These are phyloP conservation scores for Nilaparvata lugens DNA, from an alignment of 1,140 invertebrate genomes.

Conservation along the genomic window DNA sequence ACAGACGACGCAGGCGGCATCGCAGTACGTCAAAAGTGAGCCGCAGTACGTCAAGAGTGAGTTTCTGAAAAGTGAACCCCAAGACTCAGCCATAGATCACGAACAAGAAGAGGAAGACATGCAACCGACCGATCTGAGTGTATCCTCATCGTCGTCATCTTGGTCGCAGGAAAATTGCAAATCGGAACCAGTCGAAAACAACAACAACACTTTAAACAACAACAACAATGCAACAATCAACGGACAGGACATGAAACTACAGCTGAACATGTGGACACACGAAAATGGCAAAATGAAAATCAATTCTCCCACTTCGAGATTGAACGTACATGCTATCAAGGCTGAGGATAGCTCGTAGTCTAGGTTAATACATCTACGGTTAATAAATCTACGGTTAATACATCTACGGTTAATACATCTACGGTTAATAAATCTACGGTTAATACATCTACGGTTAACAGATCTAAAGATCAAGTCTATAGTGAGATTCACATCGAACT, in stretches of 20 bases:
- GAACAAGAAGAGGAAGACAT: conserved; percentile 22
- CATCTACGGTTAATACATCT: no score
- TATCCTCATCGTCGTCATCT: not conserved
- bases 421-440: no score
- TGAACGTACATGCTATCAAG: no score
- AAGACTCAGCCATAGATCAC: conserved; percentile 3
- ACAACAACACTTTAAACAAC: not conserved
- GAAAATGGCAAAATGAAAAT: not conserved
- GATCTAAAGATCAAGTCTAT: no score
- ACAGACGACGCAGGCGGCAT: conserved; percentile 10
- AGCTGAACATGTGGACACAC: not conserved
- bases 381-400: no score
- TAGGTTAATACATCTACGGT: no score
- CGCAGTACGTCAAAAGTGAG: not conserved
- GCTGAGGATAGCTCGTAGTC: no score
- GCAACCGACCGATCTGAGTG: conserved; percentile 24
- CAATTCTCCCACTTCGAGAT: no score
- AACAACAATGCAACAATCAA: not conserved
- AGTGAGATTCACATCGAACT: no score
- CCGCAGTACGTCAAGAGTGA: not conserved
- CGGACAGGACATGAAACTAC: not conserved
- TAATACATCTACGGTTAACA: no score
- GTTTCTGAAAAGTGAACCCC: conserved; percentile 8
- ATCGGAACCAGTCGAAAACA: no score
- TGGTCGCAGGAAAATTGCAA: no score